Percentiles rank a stretch among this genome's conserved stretches.
phyloP scores from a whole-genome alignment of 2,797 vertebrate species.

The Catharus ustulatus region DNA sequence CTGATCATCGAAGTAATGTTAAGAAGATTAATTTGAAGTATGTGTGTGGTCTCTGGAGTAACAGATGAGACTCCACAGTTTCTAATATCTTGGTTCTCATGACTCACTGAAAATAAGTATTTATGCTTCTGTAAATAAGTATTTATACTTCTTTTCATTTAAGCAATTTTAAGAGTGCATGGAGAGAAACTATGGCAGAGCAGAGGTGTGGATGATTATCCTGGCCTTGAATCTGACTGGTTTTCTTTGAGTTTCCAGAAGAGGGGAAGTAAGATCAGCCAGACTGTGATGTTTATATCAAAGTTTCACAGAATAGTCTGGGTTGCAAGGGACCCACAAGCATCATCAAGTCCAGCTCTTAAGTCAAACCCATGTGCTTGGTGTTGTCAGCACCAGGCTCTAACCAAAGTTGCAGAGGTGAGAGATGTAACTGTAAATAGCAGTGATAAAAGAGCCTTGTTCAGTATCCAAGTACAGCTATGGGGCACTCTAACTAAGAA shows the following conservation, averaged over 20 bases:
- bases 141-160: neutral
- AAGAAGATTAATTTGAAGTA: neutral
- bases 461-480: accelerated
- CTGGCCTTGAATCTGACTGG: neutral
- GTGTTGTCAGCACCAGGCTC: neutral
- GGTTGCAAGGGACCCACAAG: neutral
- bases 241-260: neutral
- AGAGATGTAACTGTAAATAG: neutral
- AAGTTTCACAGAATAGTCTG: neutral
- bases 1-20: neutral
- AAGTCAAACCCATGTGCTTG: neutral
- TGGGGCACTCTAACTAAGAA: neutral
- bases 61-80: neutral
- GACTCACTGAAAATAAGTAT: neutral
- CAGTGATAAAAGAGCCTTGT: neutral
- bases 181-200: neutral
- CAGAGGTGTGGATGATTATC: neutral
- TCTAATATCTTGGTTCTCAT: neutral
- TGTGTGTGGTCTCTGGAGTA: neutral
- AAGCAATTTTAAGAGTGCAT: neutral
- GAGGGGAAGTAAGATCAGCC: neutral
- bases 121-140: neutral
- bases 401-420: neutral
- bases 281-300: neutral
- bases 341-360: neutral